Conservation (phyloP, 2,797 vertebrate species). For the Muraenolepis orangiensis region DNA sequence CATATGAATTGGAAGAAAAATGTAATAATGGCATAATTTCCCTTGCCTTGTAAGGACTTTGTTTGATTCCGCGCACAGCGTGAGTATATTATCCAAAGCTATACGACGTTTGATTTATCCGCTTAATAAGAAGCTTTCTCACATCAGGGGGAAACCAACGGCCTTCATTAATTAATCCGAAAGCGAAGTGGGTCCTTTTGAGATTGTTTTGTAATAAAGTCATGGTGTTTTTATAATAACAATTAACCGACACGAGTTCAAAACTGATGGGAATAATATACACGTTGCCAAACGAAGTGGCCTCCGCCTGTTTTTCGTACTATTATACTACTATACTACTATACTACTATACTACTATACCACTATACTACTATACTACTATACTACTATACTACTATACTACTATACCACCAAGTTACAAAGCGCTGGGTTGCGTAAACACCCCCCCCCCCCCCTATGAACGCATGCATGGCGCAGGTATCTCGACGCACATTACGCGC, state of each 20-base stretch:
- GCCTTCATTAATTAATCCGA: conserved; percentile 63
- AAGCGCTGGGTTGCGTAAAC: not conserved
- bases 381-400: no score
- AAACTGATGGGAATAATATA: conserved; percentile 34
- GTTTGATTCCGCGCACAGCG: conserved; percentile 46
- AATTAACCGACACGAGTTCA: conserved; percentile 46
- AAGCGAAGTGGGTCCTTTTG: conserved; percentile 54
- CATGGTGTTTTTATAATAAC: conserved; percentile 50
- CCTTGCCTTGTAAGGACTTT: conserved; percentile 49
- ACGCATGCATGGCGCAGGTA: not conserved
- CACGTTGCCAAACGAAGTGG: conserved; percentile 3
- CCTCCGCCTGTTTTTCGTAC: not conserved
- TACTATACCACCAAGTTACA: not conserved
- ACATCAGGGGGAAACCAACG: conserved; percentile 54
- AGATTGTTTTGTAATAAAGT: conserved; percentile 58
- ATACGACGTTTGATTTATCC: conserved; percentile 65
- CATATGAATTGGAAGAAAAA: conserved; percentile 5
- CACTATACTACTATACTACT: no score
- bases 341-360: no score
- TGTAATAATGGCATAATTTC: not conserved
- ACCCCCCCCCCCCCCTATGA: not conserved
- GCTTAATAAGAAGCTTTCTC: conserved; percentile 65
- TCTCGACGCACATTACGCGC: not conserved
- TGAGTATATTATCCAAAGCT: conserved; percentile 41
- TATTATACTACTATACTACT: no score